Evolutionary conservation across 2,113 vertebrate genomes (phyloP), one percentile per base, ranked within the genome.

Genomic region (Indicator indicator): DNA sequence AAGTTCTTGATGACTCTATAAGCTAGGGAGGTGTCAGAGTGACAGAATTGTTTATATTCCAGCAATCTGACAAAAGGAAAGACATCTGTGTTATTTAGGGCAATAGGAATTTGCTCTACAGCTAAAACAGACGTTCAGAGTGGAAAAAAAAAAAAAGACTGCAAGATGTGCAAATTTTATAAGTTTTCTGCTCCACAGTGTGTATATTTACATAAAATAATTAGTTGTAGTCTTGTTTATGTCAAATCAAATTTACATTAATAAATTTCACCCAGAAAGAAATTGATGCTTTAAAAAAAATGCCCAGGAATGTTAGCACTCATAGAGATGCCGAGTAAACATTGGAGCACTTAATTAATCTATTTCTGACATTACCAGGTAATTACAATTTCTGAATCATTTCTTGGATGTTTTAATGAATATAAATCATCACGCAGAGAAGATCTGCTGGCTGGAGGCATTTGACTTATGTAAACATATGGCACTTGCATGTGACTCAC

Each of bases 171-270:
- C 90, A 93, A 92, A 94, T 92, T 96, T 95, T 81, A 86, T 81
- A 80, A 95, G 90, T 93, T 94, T 96, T 64, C 93, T 97, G 79
- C 62, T 80, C 71, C 58, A 44, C 67, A 88, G 55, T 93, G 90
- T 96, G 95, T 83, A 96, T 94, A 96, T 98, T 95, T 89, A 96
- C 75, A 83, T 62, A 26, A 95, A 88, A 85, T 97, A 97, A 97
- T 97, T 97, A 96, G 89, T 94, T 93, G 86, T 83, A 89, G 40
- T 76, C 89, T 88, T 97, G 97, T 97, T 94, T 97, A 97, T 97
- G 94, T 95, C 96, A 96, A 97, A 96, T 97, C 96, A 90, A 97
- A 96, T 97, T 97, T 96, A 73, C 88, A 92, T 81, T 96, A 95
- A 97, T 97, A 97, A 97, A 95, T 62, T 86, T 91, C 86, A 88